Base-by-base conservation (phyloP, 1,140 invertebrate genomes). In the Telenomus remus region DNA sequence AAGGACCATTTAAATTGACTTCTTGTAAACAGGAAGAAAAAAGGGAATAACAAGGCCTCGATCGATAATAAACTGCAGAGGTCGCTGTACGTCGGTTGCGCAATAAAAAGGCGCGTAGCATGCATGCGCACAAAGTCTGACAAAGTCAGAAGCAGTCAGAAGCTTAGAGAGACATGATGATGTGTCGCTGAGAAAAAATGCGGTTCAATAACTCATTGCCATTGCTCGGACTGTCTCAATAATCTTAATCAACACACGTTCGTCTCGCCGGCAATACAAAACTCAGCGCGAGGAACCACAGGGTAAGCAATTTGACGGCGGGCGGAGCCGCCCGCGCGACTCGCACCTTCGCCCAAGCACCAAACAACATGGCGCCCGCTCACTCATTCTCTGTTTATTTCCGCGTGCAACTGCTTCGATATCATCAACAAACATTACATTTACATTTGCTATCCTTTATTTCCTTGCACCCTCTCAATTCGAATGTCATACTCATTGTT, bases 311-410 rank as follows among this genome's bases (percentile, higher is more conserved):
- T 60, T 9, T 37, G 35, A 46, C 9, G 6, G 15, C 5, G 49
- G 8, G 12, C 48, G 37, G 37, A 35, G 12, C 35, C 15, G 16
- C 6, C 27, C 12, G 53, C 33, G 34, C 64, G 55, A 63, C 46
- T 19, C 3, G 9, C 54, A 56, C 71, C 65, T 48, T 73, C 34
- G 54, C n/a, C 44, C 37, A 44, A 48, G 47, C 71, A 55, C 66
- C 66, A 79, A 85, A 79, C 81, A 85, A 85, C 79, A 85, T 85
- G 84, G 84, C 83, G 54, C 55, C 65, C 53, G 42, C 57, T 74
- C 71, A 53, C 68, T 70, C n/a, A 0, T 19, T 43, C 4, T 51
- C 69, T 84, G 79, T 84, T 84, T 84, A 85, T 70, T 74, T 79
- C 59, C 56, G 61, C 70, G 60, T 48, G 55, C 49, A 65, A 60